Conservation (phyloP, 2,888 invertebrate genomes). For the Cecidostiba fungosa region DNA sequence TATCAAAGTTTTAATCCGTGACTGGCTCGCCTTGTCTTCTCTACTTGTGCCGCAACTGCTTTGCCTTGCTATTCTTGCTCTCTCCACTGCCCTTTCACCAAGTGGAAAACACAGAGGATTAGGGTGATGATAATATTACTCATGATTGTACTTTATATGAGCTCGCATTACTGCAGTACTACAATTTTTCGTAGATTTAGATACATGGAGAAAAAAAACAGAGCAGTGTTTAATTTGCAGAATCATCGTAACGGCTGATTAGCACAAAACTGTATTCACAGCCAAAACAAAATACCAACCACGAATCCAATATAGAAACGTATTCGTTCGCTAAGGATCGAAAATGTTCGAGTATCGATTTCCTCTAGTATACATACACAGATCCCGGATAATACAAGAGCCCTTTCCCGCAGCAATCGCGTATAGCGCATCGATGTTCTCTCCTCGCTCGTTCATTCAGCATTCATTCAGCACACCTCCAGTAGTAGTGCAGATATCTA, state of each 20-base stretch:
- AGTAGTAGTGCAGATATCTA: conserved; percentile 17
- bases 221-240: no score
- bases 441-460: neutral
- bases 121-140: neutral
- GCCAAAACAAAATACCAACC: neutral
- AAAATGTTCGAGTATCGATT: neutral
- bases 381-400: conserved; percentile 1
- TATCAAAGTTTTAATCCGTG: conserved; percentile 63
- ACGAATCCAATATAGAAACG: conserved; percentile 5
- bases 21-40: conserved; percentile 24
- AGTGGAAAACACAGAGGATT: conserved; percentile 10
- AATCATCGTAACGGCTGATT: no score
- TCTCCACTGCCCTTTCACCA: neutral
- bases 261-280: neutral
- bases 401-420: conserved; percentile 15
- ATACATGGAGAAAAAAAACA: no score
- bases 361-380: neutral
- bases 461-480: conserved; percentile 18
- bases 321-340: neutral
- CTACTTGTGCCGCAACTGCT: neutral
- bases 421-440: neutral
- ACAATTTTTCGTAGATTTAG: neutral
- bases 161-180: neutral
- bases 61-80: neutral
- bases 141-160: neutral